Evolutionary conservation across 2,797 vertebrate species (phyloP).

Genomic region (Mormyrus proboscirostris): DNA sequence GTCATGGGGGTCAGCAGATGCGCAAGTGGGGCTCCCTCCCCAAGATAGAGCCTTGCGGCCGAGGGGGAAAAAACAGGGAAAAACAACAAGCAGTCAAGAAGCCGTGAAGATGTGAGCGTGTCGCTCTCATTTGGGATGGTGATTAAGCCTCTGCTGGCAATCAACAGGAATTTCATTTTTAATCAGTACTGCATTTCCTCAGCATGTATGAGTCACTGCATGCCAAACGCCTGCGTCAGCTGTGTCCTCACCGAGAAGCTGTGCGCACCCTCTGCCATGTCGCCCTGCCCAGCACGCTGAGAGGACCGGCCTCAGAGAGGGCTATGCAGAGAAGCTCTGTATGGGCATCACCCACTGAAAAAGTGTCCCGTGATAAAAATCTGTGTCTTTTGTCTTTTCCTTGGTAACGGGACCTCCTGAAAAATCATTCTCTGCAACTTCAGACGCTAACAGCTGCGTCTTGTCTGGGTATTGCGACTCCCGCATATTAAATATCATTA

Average conservation of each 20-base stretch:
- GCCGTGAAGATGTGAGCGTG: background rate
- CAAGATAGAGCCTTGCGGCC: background rate
- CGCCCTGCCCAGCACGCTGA: background rate
- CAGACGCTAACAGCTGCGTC: background rate
- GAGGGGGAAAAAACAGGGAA: background rate
- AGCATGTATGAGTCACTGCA: background rate
- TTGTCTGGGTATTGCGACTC: background rate
- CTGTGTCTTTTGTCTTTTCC: background rate
- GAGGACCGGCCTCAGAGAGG: background rate
- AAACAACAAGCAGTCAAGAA: background rate
- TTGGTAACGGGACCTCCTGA: background rate
- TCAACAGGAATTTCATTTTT: background rate
- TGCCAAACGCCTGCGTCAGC: background rate
- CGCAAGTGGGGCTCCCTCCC: background rate
- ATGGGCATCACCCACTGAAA: background rate
- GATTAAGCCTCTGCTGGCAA: background rate
- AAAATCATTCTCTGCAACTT: background rate
- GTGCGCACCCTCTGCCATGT: background rate
- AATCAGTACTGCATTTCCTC: background rate
- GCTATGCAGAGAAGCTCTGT: background rate
- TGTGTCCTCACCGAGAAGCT: background rate
- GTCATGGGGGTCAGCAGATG: background rate
- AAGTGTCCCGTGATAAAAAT: background rate
- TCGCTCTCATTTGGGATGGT: background rate
- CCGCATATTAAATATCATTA: background rate